Conservation (phyloP, 2,888 invertebrate species). For the Ectropis crepuscularia region DNA sequence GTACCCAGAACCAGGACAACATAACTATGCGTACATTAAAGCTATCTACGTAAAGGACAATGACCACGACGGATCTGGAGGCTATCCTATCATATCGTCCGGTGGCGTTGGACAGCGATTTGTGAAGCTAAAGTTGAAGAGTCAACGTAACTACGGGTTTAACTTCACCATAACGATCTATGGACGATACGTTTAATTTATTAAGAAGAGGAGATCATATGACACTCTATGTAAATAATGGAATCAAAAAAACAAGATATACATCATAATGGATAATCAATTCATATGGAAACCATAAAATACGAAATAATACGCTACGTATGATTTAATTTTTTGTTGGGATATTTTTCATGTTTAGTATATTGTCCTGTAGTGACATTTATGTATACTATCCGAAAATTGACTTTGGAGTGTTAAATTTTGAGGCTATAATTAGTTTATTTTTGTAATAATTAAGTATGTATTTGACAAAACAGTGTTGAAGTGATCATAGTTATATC, state of each 20-base stretch:
- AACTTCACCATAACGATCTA: slow-evolving; percentile 77
- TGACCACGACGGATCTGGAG: slow-evolving; percentile 65
- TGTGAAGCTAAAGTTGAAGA: slow-evolving; percentile 74
- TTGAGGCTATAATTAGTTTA: slow-evolving; percentile 8
- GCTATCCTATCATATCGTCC: slow-evolving; percentile 66
- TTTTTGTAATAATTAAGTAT: background rate
- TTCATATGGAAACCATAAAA: too few species aligned
- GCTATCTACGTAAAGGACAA: slow-evolving; percentile 72
- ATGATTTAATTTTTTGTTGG: too few species aligned
- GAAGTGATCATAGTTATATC: too few species aligned
- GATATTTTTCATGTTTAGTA: too few species aligned
- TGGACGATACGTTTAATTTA: slow-evolving; percentile 59
- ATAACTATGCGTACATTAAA: slow-evolving; percentile 68
- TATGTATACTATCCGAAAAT: background rate
- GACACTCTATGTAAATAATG: too few species aligned
- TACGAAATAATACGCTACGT: too few species aligned
- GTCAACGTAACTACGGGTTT: slow-evolving; percentile 68
- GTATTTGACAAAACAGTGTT: background rate
- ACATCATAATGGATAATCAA: too few species aligned
- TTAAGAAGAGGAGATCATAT: too few species aligned
- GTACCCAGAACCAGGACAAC: slow-evolving; percentile 66
- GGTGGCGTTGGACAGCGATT: slow-evolving; percentile 77
- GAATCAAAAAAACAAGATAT: too few species aligned
- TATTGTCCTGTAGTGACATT: background rate
- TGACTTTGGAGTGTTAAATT: background rate